Percentiles rank a stretch among this genome's conserved stretches.
phyloP scores from a whole-genome alignment of 1,140 invertebrate species.

The Homalodisca vitripennis region DNA sequence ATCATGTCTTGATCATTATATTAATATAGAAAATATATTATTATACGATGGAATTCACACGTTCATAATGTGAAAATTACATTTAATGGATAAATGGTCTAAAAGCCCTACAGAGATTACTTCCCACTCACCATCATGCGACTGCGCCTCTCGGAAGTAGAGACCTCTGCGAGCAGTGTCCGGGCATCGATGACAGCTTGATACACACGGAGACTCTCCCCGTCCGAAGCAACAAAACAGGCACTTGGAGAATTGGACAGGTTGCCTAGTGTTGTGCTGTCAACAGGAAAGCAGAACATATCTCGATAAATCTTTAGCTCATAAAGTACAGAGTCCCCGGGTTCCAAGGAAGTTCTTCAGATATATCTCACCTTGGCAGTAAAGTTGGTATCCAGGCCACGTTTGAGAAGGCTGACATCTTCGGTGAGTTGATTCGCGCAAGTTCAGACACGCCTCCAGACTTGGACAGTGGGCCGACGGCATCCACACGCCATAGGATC shows the following conservation, averaged over 20 bases:
- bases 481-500: conserved; percentile 97
- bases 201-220: conserved; percentile 78
- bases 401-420: conserved; percentile 96
- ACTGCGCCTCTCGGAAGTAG: conserved; percentile 74
- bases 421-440: conserved; percentile 92
- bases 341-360: not conserved
- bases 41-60: too few relatives aligned
- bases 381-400: conserved; percentile 98
- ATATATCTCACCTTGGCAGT: conserved; percentile 70
- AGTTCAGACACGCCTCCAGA: conserved; percentile 96
- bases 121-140: conserved; percentile 46
- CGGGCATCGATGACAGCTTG: conserved; percentile 98
- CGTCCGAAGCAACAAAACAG: conserved; percentile 98
- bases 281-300: not conserved
- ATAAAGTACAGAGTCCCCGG: too few relatives aligned
- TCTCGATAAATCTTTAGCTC: too few relatives aligned
- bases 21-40: too few relatives aligned
- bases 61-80: too few relatives aligned
- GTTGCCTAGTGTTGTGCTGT: conserved; percentile 87
- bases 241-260: conserved; percentile 96
- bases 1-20: too few relatives aligned
- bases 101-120: too few relatives aligned
- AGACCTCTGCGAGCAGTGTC: conserved; percentile 88
- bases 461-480: conserved; percentile 96
- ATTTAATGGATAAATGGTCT: too few relatives aligned